These are phyloP conservation scores for Drosophila stalkeri DNA, from an alignment of 2,888 invertebrate species.

Conservation along the genomic window DNA sequence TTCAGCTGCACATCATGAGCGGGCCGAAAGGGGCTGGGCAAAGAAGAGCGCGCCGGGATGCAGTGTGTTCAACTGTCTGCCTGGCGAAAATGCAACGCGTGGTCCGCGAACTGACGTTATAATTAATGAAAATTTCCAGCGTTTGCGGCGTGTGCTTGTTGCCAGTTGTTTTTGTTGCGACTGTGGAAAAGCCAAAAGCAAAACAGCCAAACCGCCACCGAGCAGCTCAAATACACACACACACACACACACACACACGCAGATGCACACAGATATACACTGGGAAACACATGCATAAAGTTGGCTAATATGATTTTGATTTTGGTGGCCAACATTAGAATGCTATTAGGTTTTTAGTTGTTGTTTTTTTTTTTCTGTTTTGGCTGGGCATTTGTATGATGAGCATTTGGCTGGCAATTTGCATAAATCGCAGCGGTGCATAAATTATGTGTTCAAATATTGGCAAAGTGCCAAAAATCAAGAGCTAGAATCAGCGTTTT, in stretches of 20 bases:
- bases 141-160: conserved; percentile 36
- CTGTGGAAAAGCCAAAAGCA: conserved; percentile 56
- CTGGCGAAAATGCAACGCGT: conserved; percentile 49
- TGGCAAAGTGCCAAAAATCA: conserved; percentile 58
- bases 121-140: conserved; percentile 77
- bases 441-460: conserved; percentile 62
- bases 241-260: conserved; percentile 3
- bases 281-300: conserved; percentile 15
- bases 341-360: conserved; percentile 59
- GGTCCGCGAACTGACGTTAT: conserved; percentile 66
- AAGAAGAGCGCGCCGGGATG: not conserved
- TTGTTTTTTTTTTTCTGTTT: not conserved
- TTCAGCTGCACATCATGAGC: conserved; percentile 68
- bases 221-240: not conserved
- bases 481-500: conserved; percentile 45
- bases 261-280: conserved; percentile 2
- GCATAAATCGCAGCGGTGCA: conserved; percentile 61
- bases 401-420: conserved; percentile 54
- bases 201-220: conserved; percentile 42
- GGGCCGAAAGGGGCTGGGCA: not conserved
- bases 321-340: conserved; percentile 75
- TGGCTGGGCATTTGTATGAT: conserved; percentile 37
- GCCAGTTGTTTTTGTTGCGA: conserved; percentile 54
- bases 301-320: conserved; percentile 74
- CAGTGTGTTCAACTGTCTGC: conserved; percentile 45